phyloP scores from a whole-genome alignment of 2,797 vertebrate species.

The Ibycter americanus region DNA sequence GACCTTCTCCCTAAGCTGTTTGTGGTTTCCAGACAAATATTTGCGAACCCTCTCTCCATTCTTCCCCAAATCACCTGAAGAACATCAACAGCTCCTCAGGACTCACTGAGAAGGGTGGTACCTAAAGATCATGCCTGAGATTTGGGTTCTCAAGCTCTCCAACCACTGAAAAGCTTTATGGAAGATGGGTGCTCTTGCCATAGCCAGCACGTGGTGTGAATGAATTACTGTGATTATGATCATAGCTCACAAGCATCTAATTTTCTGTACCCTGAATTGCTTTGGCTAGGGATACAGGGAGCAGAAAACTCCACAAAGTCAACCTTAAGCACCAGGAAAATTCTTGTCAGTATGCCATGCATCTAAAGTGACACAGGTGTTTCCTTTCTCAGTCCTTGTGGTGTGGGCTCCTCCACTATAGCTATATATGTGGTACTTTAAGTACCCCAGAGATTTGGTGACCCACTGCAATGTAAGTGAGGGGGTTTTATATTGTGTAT shows the following conservation, averaged over 20 bases:
- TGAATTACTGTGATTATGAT: neutral
- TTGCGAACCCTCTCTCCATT: neutral
- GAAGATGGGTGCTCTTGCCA: neutral
- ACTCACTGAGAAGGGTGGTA: neutral
- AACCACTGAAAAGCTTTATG: neutral
- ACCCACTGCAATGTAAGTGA: neutral
- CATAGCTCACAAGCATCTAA: neutral
- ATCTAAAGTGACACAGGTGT: neutral
- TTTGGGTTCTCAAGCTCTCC: neutral
- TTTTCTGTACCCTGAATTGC: neutral
- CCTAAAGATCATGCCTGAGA: neutral
- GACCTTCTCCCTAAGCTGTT: neutral
- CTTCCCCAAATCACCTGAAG: neutral
- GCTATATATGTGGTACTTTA: neutral
- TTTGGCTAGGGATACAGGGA: neutral
- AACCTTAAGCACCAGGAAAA: neutral
- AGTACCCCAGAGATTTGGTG: neutral
- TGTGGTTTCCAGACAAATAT: neutral
- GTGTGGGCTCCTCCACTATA: neutral
- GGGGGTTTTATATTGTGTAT: neutral
- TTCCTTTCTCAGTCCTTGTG: neutral
- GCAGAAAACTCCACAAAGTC: neutral
- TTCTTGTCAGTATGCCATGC: neutral
- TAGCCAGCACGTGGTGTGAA: neutral
- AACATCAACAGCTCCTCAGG: neutral